These are phyloP conservation scores for Drosophila suzukii DNA, from an alignment of 1,140 invertebrate genomes.

Conservation along the genomic window DNA sequence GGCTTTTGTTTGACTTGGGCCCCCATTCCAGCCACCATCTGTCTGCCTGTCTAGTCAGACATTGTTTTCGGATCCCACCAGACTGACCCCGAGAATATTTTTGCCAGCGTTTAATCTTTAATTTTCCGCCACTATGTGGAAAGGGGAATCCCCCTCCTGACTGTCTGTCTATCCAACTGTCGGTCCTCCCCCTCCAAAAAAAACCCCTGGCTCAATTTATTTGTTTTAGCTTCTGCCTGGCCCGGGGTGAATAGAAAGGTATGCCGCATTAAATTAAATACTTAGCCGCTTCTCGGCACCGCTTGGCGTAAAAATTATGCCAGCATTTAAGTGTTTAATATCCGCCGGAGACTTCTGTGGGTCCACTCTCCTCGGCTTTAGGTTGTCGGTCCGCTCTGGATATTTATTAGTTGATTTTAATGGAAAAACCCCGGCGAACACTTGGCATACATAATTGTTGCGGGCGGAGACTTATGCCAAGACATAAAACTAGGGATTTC, in stretches of 20 bases:
- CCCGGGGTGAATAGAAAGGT: conserved; percentile 21
- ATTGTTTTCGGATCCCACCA: conserved; percentile 55
- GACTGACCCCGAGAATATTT: conserved; percentile 68
- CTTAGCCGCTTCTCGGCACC: conserved; percentile 43
- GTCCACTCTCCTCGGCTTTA: not conserved
- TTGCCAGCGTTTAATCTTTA: conserved; percentile 78
- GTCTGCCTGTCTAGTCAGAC: conserved; percentile 61
- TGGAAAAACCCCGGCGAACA: conserved; percentile 55
- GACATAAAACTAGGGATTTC: conserved; percentile 51
- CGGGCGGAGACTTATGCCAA: conserved; percentile 31
- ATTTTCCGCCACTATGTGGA: conserved; percentile 64
- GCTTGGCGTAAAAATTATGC: conserved; percentile 72
- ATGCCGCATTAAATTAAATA: conserved; percentile 75
- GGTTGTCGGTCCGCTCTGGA: conserved; percentile 24
- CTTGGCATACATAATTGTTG: conserved; percentile 53
- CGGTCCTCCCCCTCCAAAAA: conserved; percentile 5
- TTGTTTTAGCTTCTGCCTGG: conserved; percentile 63
- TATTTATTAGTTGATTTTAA: conserved; percentile 78
- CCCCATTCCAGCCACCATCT: conserved; percentile 3
- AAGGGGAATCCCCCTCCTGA: not conserved
- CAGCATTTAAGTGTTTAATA: conserved; percentile 79
- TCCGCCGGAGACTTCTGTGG: conserved; percentile 61
- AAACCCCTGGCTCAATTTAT: conserved; percentile 56
- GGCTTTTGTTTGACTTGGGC: conserved; percentile 73
- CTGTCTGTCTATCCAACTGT: conserved; percentile 72